Evolutionary conservation across 2,888 invertebrate genomes (phyloP), one percentile per base, ranked within the genome.

Genomic region (Rapana venosa): DNA sequence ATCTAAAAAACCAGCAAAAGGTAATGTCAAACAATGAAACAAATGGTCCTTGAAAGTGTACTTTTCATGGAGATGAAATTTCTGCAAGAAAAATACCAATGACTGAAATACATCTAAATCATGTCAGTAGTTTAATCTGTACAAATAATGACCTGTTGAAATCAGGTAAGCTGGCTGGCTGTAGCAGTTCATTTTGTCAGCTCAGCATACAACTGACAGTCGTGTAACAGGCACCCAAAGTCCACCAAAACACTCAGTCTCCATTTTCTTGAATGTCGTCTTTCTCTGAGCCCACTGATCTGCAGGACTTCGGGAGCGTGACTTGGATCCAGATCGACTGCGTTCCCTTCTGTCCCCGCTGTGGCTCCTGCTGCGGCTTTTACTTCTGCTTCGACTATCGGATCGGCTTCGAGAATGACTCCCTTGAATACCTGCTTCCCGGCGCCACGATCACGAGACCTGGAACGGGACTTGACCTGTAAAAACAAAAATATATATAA

Each of bases 291-390:
- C 85, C 90, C 35, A 83, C 89, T 30, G 89, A 89, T 32, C 66
- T 89, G 66, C 89, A 77, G 89, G 89, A 30, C 90, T 90, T 17
- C 85, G 89, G n/a, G 92, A 92, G 70, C 91, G 91, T 32, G 94
- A 93, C 88, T 93, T 92, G 74, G 93, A 93, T 66, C 93, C 90
- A 87, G 92, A 93, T 79, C 92, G 92, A 77, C 91, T 91, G 70
- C 89, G 89, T 79, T 91, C 91, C 32, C 90, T 90, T 36, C 70
- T 32, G n/a, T 90, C 94, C 66, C 93, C 88, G 22, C 94, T 93
- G 70, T 92, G 91, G 91, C 94, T 94, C 70, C 92, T 86, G 87
- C 92, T 93, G 47, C 91, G 90, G 66, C 93, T 87, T 47, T 58
- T 77, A 30, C 87, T 87, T n/a, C 26, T 87, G 36, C 87, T 87